Percentiles rank a stretch among this genome's conserved stretches.
Evolutionary conservation across 2,888 invertebrate species (phyloP).

Genomic region (Meghimatium bilineatum): DNA sequence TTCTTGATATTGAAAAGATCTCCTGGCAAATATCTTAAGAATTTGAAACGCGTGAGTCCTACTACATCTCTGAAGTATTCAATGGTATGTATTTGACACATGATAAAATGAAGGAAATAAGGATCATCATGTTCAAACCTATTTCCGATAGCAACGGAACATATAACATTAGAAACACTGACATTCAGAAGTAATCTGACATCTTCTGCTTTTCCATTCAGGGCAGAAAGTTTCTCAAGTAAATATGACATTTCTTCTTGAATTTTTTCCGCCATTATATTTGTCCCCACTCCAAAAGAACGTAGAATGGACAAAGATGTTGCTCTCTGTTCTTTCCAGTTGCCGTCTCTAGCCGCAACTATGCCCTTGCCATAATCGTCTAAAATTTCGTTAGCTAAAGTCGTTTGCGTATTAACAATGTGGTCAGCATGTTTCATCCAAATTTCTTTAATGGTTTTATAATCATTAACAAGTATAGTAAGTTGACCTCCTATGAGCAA

Average conservation of each 20-base stretch:
- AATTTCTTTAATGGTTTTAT: neutral
- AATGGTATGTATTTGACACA: neutral
- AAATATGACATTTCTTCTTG: neutral
- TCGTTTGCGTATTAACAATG: neutral
- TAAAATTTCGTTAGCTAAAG: neutral
- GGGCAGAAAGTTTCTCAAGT: neutral
- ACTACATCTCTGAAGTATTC: neutral
- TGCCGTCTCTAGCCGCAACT: neutral
- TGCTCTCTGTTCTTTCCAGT: conserved; percentile 22
- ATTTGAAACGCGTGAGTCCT: neutral
- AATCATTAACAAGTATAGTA: conserved; percentile 12
- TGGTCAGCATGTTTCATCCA: conserved; percentile 26
- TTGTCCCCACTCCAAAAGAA: conserved; percentile 2
- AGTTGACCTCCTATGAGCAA: neutral
- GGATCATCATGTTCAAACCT: conserved; percentile 31
- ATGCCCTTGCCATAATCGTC: neutral
- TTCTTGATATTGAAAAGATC: conserved; percentile 20
- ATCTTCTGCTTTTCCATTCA: conserved; percentile 6
- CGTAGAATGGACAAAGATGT: conserved; percentile 1
- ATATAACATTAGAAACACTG: conserved; percentile 11
- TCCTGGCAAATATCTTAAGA: neutral
- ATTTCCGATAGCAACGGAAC: conserved; percentile 15
- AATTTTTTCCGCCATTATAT: conserved; percentile 4
- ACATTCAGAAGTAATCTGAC: neutral
- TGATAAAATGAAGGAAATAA: neutral